Evolutionary conservation across 2,113 vertebrate genomes (phyloP).

Genomic region (Brevimyrus niger): DNA sequence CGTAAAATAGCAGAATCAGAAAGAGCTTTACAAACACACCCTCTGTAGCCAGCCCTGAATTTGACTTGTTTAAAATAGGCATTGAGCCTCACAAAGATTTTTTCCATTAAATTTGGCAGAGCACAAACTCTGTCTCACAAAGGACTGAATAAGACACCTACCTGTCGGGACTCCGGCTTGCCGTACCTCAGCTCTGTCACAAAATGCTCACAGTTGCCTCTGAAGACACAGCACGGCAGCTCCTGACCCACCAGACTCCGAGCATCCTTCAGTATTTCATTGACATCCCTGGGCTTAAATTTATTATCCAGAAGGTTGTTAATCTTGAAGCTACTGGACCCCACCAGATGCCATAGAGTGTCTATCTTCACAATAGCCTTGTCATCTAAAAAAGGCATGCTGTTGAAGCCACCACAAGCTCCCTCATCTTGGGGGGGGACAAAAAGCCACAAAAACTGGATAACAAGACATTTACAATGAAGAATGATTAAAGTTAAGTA

Average conservation of each 20-base stretch:
- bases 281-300: conserved; percentile 30
- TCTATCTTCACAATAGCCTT: too few relatives aligned
- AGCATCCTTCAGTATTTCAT: conserved; percentile 48
- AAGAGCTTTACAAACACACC: background rate
- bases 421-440: too few relatives aligned
- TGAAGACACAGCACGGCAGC: conserved; percentile 44
- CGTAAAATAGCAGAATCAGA: background rate
- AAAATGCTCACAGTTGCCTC: conserved; percentile 69
- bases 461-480: conserved; percentile 27
- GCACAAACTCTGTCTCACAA: too few relatives aligned
- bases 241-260: conserved; percentile 32
- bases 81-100: too few relatives aligned
- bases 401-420: too few relatives aligned
- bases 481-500: background rate
- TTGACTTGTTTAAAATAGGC: background rate
- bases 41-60: background rate
- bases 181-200: conserved; percentile 66
- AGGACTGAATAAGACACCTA: background rate
- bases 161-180: conserved; percentile 45
- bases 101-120: background rate
- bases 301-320: conserved; percentile 60
- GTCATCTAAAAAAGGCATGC: too few relatives aligned
- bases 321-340: conserved; percentile 39
- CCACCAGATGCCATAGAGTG: too few relatives aligned
- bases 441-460: too few relatives aligned